Percentiles rank a stretch among this genome's conserved stretches.
Evolutionary conservation across 2,797 vertebrate species (phyloP).

Genomic region (Anguilla pacifica): DNA sequence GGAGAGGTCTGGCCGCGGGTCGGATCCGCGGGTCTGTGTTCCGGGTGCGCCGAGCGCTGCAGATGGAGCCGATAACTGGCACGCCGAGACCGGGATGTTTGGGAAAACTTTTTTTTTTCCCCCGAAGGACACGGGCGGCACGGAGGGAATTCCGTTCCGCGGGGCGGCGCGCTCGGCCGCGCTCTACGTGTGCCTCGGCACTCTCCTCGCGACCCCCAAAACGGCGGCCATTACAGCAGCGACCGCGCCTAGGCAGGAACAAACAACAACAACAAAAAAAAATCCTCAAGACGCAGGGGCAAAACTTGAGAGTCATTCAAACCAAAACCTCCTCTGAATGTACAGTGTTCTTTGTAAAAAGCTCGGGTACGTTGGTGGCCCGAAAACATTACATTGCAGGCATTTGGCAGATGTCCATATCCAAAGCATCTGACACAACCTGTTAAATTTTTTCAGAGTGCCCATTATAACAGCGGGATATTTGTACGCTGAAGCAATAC

Average conservation of each 20-base stretch:
- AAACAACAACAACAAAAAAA: neutral
- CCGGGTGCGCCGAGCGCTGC: constrained; percentile 21
- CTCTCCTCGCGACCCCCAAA: neutral
- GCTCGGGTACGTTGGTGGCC: neutral
- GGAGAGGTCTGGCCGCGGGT: constrained; percentile 42
- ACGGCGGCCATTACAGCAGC: neutral
- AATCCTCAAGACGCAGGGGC: no score
- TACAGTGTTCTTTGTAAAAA: neutral
- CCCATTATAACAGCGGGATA: no score
- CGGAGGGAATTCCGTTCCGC: constrained; percentile 30
- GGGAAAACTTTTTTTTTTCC: no score
- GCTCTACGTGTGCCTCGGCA: constrained; percentile 21
- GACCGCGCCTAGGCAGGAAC: constrained; percentile 12
- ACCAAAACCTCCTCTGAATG: neutral
- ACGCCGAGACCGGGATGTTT: constrained; percentile 16
- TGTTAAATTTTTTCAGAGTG: no score
- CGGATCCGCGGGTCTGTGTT: constrained; percentile 31
- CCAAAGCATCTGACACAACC: no score
- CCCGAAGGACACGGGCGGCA: constrained; percentile 24
- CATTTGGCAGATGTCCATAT: no score
- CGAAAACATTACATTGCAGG: neutral
- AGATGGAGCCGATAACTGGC: constrained; percentile 37
- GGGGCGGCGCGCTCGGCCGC: constrained; percentile 2
- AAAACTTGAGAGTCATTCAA: neutral
- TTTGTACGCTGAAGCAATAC: no score